These are phyloP conservation scores for Troglohyphantes excavatus DNA, from an alignment of 2,888 invertebrate species.

Conservation along the genomic window DNA sequence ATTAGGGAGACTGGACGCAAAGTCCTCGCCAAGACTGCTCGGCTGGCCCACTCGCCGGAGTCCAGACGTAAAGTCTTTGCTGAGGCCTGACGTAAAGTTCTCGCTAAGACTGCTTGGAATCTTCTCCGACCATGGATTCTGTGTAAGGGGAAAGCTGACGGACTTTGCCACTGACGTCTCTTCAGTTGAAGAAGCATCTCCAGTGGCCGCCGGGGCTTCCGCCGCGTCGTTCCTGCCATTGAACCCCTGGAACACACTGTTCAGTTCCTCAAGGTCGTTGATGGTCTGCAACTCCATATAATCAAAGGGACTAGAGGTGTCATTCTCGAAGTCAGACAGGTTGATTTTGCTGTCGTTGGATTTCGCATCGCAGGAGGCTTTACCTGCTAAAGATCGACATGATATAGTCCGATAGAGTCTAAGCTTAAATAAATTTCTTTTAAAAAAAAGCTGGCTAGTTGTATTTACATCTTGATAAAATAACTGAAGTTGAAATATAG, in stretches of 20 bases:
- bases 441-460: no score
- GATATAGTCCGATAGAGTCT: no score
- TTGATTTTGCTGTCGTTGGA: constrained; percentile 59
- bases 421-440: no score
- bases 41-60: no score
- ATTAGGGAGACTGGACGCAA: neutral
- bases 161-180: constrained; percentile 11
- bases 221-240: neutral
- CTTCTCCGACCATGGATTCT: neutral
- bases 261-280: constrained; percentile 94
- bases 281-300: constrained; percentile 95
- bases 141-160: constrained; percentile 33
- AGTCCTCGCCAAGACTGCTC: no score
- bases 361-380: constrained; percentile 19
- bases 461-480: no score
- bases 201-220: neutral
- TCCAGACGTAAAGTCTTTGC: no score
- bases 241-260: constrained; percentile 86
- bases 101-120: constrained; percentile 26
- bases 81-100: neutral
- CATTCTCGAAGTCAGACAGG: constrained; percentile 90
- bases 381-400: no score
- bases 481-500: no score
- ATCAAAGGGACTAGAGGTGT: constrained; percentile 96
- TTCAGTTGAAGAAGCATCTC: neutral